Evolutionary conservation across 2,113 vertebrate species (phyloP), one percentile per base, ranked within the genome.

Genomic region (Equus przewalskii): DNA sequence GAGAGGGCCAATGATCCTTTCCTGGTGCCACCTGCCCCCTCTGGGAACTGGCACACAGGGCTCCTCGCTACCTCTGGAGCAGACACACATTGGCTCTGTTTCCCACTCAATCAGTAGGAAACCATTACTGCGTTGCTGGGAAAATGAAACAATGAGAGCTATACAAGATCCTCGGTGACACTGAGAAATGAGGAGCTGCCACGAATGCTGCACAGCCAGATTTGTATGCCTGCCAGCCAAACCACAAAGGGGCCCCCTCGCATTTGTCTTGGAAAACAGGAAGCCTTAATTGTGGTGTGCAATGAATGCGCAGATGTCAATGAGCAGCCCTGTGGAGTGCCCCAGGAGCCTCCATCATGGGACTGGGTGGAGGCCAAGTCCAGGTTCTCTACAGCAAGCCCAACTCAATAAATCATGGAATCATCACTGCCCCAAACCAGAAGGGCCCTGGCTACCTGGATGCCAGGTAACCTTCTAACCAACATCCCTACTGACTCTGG

Each of bases 141-240:
- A 98, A 98, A 98, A 98, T 97, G 97, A 98, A 99, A 98, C 98
- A 98, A 87, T 81, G 94, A 72, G 85, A 92, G 91, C 98, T 97
- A 94, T 94, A 96, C 90, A 97, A 98, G 98, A 98, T 97, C 95
- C 91, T 73, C 89, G 54, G 82, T 97, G 98, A 98, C 98, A 97
- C 87, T 97, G 98, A 98, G 98, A 98, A 97, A 98, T 98, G 97
- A 98, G 98, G 88, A 90, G 95, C 98, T 96, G 96, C 97, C 58
- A 81, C 1, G 49, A 87, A 94, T 36, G 79, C 94, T 64, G 83
- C 87, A 36, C 93, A 93, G 98, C 87, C 64, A 96, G 98, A 98
- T 97, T 97, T 97, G 95, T 97, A 97, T 82, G 91, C 96, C 97
- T 98, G 98, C 97, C 96, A 98, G 97, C 94, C 97, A 72, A 88